Base-by-base conservation (phyloP, 23 tunicate species). In the Phallusia fumigata region DNA sequence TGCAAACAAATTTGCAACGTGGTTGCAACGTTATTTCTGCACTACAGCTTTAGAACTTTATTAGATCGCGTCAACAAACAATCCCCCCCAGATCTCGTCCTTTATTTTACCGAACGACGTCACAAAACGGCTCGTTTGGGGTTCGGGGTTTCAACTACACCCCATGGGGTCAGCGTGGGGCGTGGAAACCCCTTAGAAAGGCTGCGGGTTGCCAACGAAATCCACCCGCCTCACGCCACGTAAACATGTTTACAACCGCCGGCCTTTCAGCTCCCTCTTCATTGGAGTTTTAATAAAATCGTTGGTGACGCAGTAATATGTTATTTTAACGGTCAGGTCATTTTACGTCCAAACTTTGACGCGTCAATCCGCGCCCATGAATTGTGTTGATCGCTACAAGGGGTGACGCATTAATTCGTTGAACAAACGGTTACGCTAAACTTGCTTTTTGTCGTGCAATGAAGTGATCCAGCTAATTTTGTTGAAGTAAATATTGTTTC, bases 111-210 rank as follows among this genome's bases (percentile, higher is more conserved):
- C 1, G 13, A 6, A 58, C 13, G 69, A 58, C 69, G 69, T 58
- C 69, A 58, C 69, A 58, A 58, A 21, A 24, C 28, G 69, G 13
- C 28, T 58, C 69, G 69, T 58, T 58, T 58, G 11, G 13, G 47
- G 69, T 6, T 58, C 69, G 69, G 69, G 28, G 69, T 11, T 22
- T 58, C 28, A 58, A 58, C 69, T 58, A 58, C 69, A 58, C 69
- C 69, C n/a, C 69, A 58, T 22, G 69, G 69, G 69, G 69, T 58
- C 69, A 58, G 28, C 69, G 28, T 58, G 69, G 69, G 69, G 69
- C 69, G 69, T 58, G 69, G 69, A 58, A 58, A 58, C 69, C 69
- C 69, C 69, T 21, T 6, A 40, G 8, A 40, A 40, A 40, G 47
- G 47, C 47, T 40, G 47, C 8, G 47, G 47, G 15, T 24, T 58